Percentiles rank a stretch among this genome's conserved stretches.
These are phyloP conservation scores for Phodopus roborovskii DNA, from an alignment of 2,113 vertebrate genomes.

Conservation along the genomic window DNA sequence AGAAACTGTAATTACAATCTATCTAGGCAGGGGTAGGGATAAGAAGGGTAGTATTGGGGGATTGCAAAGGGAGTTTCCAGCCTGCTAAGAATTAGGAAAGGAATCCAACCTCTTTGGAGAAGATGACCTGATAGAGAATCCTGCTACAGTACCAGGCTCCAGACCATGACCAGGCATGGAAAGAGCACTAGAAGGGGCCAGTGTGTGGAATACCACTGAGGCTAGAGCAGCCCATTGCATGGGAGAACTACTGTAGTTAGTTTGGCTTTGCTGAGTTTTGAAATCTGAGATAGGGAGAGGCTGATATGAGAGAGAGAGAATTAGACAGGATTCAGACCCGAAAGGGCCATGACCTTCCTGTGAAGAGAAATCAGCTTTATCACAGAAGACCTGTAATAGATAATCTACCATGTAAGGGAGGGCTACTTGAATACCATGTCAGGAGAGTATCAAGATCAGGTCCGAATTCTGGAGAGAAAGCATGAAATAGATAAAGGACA, in stretches of 20 bases:
- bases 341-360: background rate
- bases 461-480: background rate
- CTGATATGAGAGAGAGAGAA: background rate
- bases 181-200: background rate
- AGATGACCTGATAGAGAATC: background rate
- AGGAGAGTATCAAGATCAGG: background rate
- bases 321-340: background rate
- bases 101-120: background rate
- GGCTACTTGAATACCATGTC: background rate
- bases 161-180: background rate
- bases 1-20: slow-evolving; percentile 25
- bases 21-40: background rate
- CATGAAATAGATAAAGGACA: background rate
- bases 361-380: background rate
- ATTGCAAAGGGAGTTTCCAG: background rate
- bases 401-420: background rate
- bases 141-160: background rate
- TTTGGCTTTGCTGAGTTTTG: background rate
- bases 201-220: background rate
- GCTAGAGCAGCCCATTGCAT: background rate
- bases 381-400: background rate
- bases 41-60: background rate
- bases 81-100: background rate
- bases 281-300: background rate
- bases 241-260: background rate